Percentiles rank a stretch among this genome's conserved stretches.
Conservation (phyloP, 2,888 invertebrate genomes). For the Amaurobius ferox region DNA sequence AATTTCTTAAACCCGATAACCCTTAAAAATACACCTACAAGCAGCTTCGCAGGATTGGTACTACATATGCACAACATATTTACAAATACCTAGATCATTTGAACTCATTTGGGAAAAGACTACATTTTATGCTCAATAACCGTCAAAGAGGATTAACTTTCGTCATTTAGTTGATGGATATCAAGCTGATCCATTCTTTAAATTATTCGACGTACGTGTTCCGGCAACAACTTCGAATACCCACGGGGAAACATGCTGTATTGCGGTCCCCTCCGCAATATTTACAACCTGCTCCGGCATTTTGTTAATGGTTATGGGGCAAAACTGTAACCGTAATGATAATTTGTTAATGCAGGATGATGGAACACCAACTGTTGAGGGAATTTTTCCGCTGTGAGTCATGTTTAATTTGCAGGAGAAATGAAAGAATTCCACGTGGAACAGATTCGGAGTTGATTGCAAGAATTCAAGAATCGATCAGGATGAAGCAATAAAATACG, state of each 20-base stretch:
- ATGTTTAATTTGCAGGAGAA: too few species aligned
- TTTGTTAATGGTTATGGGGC: conserved; percentile 1
- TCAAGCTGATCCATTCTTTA: neutral
- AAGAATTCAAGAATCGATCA: too few species aligned
- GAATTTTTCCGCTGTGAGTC: neutral
- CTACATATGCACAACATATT: too few species aligned
- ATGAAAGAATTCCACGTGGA: too few species aligned
- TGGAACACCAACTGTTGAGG: neutral
- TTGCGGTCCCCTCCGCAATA: neutral
- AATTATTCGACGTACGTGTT: conserved; percentile 13
- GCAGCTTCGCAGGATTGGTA: too few species aligned
- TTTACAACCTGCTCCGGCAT: neutral
- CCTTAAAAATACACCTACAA: too few species aligned
- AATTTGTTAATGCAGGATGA: conserved; percentile 1
- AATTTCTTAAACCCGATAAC: too few species aligned
- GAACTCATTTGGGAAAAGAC: too few species aligned
- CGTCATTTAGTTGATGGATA: neutral
- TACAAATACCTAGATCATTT: too few species aligned
- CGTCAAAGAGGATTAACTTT: neutral
- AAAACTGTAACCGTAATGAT: conserved; percentile 5
- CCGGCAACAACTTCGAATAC: neutral
- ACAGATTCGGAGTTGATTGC: too few species aligned
- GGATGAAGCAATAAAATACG: too few species aligned
- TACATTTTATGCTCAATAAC: neutral
- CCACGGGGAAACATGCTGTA: neutral